Evolutionary conservation across 2,113 vertebrate species (phyloP).

Genomic region (Phaethornis superciliosus): DNA sequence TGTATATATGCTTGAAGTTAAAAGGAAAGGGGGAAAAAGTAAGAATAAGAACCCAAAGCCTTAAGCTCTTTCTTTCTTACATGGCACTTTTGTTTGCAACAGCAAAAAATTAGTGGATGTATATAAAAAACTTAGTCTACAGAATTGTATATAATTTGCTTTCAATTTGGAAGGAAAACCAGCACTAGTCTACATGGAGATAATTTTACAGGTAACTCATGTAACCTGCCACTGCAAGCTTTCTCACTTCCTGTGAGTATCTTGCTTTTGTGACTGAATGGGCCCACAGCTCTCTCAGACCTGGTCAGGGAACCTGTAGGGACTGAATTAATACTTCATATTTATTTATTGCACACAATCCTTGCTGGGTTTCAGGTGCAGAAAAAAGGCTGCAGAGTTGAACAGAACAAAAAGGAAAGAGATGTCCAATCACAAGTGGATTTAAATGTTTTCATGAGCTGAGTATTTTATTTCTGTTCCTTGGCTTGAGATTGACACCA

Average conservation of each 20-base stretch:
- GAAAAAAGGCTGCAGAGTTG: background rate
- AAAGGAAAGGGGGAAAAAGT: background rate
- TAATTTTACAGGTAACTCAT: background rate
- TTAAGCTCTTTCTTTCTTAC: background rate
- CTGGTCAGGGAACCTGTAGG: background rate
- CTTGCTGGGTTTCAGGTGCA: background rate
- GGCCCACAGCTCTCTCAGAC: background rate
- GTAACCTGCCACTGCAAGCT: background rate
- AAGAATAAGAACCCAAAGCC: background rate
- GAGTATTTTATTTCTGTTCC: background rate
- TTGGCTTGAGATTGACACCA: background rate
- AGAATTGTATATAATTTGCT: background rate
- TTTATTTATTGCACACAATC: background rate
- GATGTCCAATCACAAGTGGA: background rate
- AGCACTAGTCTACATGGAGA: background rate
- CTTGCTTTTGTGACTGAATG: background rate
- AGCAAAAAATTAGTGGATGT: background rate
- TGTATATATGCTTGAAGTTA: background rate
- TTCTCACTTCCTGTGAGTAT: background rate
- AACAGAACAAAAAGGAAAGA: background rate
- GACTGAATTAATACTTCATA: background rate
- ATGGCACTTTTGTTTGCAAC: background rate
- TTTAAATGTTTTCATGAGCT: background rate
- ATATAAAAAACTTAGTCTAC: background rate
- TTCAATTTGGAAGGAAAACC: background rate